These are phyloP conservation scores for Alviniconcha marisindica DNA, from an alignment of 1,140 invertebrate species.

Conservation along the genomic window DNA sequence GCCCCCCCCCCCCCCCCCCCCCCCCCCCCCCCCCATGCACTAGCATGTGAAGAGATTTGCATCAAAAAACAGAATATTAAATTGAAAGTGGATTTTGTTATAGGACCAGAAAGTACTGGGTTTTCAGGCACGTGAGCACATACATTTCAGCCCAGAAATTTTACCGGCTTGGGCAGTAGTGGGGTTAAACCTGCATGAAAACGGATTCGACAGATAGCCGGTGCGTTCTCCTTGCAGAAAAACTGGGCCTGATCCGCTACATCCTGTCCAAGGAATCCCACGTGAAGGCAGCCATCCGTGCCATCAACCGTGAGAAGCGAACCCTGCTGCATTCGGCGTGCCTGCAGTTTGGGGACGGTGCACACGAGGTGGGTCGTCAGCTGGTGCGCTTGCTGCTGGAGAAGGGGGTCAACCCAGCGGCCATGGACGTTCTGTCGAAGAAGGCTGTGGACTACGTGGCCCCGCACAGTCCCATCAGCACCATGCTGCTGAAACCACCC, in stretches of 20 bases:
- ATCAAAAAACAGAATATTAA: no score
- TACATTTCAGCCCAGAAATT: no score
- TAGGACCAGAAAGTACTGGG: no score
- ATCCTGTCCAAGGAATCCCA: constrained; percentile 8
- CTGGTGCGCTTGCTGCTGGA: constrained; percentile 32
- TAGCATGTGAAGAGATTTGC: no score
- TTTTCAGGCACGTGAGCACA: no score
- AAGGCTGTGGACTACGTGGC: constrained; percentile 46
- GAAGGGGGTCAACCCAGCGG: constrained; percentile 34
- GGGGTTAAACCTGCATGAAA: no score
- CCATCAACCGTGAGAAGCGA: constrained; percentile 18
- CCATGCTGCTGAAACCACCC: not conserved
- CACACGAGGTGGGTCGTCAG: constrained; percentile 18
- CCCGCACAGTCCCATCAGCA: constrained; percentile 22
- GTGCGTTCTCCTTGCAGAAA: constrained; percentile 28
- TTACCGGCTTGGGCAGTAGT: no score
- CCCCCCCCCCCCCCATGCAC: no score
- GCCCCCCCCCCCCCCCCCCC: no score
- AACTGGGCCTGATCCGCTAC: constrained; percentile 25
- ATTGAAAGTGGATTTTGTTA: no score
- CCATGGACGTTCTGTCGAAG: constrained; percentile 37
- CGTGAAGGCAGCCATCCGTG: not conserved
- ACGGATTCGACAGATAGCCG: no score
- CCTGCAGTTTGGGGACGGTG: constrained; percentile 29
- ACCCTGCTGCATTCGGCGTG: constrained; percentile 30